These are phyloP conservation scores for Stictonetta naevosa DNA, from an alignment of 2,113 vertebrate species.

Conservation along the genomic window DNA sequence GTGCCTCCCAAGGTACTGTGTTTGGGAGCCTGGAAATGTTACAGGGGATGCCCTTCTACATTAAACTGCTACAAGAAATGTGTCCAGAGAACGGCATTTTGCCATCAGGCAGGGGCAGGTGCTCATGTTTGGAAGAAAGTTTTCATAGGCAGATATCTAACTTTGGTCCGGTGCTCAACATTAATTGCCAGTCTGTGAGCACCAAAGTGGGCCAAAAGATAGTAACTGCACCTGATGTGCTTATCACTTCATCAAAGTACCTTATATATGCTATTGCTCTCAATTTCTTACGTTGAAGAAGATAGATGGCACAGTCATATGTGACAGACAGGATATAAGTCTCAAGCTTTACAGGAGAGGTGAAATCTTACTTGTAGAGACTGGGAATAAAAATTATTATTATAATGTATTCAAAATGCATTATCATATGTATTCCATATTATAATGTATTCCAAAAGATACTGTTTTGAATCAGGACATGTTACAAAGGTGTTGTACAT, in stretches of 20 bases:
- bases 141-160: background rate
- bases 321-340: background rate
- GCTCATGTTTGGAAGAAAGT: background rate
- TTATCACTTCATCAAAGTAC: background rate
- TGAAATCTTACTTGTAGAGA: background rate
- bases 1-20: background rate
- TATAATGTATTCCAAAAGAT: background rate
- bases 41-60: background rate
- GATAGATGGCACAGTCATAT: background rate
- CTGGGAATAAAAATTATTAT: background rate
- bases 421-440: background rate
- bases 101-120: background rate
- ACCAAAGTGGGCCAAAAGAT: background rate
- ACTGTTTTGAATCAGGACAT: background rate
- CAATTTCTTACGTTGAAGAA: background rate
- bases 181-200: background rate
- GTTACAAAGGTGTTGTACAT: background rate
- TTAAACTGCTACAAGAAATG: background rate
- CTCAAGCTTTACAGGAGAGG: background rate
- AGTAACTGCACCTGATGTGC: background rate
- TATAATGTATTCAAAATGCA: background rate
- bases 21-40: background rate
- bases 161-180: background rate
- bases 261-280: background rate
- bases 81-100: background rate